Evolutionary conservation across 2,888 invertebrate species (phyloP), one percentile per base, ranked within the genome.

Genomic region (Drosophila sordidapex): DNA sequence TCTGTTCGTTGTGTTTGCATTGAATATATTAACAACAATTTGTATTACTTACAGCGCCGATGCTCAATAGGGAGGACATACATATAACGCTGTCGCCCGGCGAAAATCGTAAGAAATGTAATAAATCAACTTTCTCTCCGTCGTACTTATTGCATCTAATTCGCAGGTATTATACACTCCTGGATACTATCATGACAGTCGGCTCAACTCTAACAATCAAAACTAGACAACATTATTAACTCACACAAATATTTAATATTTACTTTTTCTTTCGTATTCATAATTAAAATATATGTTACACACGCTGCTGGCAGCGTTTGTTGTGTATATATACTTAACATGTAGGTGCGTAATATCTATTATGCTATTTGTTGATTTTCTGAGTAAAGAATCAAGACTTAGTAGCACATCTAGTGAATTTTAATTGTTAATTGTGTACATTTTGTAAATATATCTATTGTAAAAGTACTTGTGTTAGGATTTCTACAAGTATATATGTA

Each of bases 151-250:
- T 35, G 18, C n/a, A 48, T 38, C 36, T 43, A 11, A 10, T 2
- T 33, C n/a, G 4, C 56, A 96, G 96, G 96, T 94, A 95, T 96
- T 92, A 94, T 96, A 91, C 96, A 96, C 92, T 96, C 96, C 93
- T 96, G 96, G 96, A 95, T 96, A 91, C 88, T 92, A 68, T 92
- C 92, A 76, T 92, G 92, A 92, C 90, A 82, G 61, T 74, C 81
- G 85, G 80, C 63, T 62, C 79, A 82, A 60, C 74, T 79, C 61
- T 74, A 76, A 79, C 64, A 60, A 71, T 58, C 66, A 68, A 66
- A 54, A 63, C 58, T 76, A 82, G 79, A 81, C 75, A 82, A 59
- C 60, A 74, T 57, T 49, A 43, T 57, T 53, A 43, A 35, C 65
- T 56, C 46, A 53, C 36, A 62, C 27, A 58, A 43, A 60, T 51